These are phyloP conservation scores for Rhysida immarginata DNA, from an alignment of 1,140 invertebrate genomes.

Conservation along the genomic window DNA sequence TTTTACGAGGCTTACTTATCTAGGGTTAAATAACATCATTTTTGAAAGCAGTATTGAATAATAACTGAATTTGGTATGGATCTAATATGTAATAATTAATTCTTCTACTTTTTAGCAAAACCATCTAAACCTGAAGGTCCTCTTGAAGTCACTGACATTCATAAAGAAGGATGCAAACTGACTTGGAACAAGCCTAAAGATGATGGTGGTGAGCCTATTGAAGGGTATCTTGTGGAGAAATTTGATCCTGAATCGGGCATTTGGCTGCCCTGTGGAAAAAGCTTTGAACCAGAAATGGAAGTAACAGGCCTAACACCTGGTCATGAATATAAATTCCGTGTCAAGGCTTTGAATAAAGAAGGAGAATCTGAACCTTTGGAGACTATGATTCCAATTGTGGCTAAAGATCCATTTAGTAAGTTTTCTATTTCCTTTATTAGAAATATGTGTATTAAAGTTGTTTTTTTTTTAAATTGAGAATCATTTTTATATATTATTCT, in stretches of 20 bases:
- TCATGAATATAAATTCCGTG: conserved; percentile 94
- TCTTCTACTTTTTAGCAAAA: conserved; percentile 45
- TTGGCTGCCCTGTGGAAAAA: conserved; percentile 75
- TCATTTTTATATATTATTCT: too few species aligned
- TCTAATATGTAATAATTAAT: conserved; percentile 5
- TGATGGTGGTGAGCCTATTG: conserved; percentile 89
- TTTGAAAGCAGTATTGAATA: too few species aligned
- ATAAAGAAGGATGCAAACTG: conserved; percentile 86
- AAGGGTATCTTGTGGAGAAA: conserved; percentile 91
- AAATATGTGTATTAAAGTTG: too few species aligned
- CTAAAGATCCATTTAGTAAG: conserved; percentile 93
- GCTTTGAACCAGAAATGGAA: conserved; percentile 64
- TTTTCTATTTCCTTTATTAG: conserved; percentile 17
- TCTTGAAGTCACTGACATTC: conserved; percentile 81
- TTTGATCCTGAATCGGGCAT: conserved; percentile 77
- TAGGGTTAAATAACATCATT: too few species aligned
- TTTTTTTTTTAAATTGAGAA: too few species aligned
- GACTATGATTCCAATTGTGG: conserved; percentile 75
- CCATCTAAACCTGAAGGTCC: conserved; percentile 87
- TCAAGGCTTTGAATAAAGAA: conserved; percentile 92
- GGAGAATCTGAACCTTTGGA: conserved; percentile 94
- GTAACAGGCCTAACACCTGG: conserved; percentile 77
- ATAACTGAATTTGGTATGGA: too few species aligned
- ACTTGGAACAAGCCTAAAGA: conserved; percentile 95
- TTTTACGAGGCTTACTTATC: too few species aligned